Percentiles rank a stretch among this genome's conserved stretches.
Evolutionary conservation across 2,113 vertebrate genomes (phyloP).

Genomic region (Acanthisitta chloris): DNA sequence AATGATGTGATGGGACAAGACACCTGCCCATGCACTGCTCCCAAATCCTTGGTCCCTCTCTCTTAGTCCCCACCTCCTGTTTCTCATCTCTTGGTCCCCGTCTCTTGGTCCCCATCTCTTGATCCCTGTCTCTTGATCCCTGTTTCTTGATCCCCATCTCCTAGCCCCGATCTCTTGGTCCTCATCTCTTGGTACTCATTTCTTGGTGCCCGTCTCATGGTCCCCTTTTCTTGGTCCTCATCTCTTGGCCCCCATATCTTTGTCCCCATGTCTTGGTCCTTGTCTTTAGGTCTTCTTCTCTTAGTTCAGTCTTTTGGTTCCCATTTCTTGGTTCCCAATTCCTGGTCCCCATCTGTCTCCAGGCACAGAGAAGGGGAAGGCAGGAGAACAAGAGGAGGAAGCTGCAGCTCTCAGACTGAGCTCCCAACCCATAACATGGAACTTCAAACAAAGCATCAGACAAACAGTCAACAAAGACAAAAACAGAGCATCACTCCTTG

Average conservation of each 20-base stretch:
- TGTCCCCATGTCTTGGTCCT: background rate
- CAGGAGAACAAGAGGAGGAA: background rate
- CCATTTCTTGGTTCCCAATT: background rate
- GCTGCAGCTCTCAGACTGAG: background rate
- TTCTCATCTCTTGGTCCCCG: too few species aligned
- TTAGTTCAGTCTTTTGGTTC: too few species aligned
- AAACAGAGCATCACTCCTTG: accelerated
- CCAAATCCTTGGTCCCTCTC: background rate
- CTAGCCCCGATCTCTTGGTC: background rate
- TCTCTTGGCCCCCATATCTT: background rate
- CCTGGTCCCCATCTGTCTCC: background rate
- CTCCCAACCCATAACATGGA: background rate
- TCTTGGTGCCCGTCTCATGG: background rate
- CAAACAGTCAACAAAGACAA: background rate
- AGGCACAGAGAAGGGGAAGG: accelerated
- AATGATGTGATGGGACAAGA: background rate
- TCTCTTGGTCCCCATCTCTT: background rate
- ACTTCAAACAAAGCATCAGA: background rate
- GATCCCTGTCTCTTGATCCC: too few species aligned
- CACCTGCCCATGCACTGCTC: background rate
- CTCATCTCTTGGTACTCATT: background rate
- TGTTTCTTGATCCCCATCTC: too few species aligned
- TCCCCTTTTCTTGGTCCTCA: background rate
- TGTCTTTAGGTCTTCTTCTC: background rate
- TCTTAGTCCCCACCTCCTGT: background rate